These are phyloP conservation scores for Chaenogobius annularis DNA, from an alignment of 2,113 vertebrate species.

Conservation along the genomic window DNA sequence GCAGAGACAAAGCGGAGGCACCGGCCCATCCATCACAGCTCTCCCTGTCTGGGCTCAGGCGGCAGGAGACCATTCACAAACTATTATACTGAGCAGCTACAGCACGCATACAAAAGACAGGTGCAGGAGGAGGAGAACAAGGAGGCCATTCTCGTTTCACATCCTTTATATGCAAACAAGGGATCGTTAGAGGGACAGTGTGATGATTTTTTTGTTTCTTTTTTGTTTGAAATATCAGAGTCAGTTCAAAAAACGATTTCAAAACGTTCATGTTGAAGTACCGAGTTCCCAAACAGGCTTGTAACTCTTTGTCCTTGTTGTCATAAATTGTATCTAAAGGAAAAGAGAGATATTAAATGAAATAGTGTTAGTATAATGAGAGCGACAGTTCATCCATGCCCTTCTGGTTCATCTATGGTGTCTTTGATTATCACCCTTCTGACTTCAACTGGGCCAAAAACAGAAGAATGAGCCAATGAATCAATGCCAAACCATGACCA, in stretches of 20 bases:
- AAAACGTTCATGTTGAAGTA: no score
- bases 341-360: no score
- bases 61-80: slow-evolving; percentile 25
- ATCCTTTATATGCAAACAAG: neutral
- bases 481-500: no score
- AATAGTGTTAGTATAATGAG: no score
- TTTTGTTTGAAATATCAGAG: neutral
- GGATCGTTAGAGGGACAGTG: neutral
- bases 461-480: neutral
- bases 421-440: neutral
- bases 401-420: no score
- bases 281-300: no score
- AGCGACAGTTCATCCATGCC: no score
- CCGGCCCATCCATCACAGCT: slow-evolving; percentile 74
- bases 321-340: no score
- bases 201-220: neutral
- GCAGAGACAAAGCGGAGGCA: slow-evolving; percentile 63
- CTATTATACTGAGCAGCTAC: slow-evolving; percentile 33
- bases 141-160: no score
- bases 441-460: neutral
- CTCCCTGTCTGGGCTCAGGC: neutral
- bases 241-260: neutral
- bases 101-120: no score
- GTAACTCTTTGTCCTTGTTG: no score
- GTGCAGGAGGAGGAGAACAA: no score